Evolutionary conservation across 2,113 vertebrate genomes (phyloP).

Genomic region (Neomonachus schauinslandi): DNA sequence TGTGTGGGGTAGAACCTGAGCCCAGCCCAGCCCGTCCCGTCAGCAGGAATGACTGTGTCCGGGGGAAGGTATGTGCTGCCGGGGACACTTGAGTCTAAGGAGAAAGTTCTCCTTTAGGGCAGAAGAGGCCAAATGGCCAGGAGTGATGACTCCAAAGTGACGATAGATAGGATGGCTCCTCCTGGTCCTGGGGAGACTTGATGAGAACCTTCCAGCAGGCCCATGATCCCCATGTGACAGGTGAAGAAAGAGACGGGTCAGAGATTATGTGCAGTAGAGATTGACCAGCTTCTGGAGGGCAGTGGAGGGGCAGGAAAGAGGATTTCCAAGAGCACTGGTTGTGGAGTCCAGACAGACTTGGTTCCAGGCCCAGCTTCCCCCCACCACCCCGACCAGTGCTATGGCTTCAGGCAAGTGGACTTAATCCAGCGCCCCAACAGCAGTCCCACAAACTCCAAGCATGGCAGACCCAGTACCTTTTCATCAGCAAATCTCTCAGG

Average conservation of each 20-base stretch:
- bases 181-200: background rate
- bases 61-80: fast-evolving
- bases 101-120: background rate
- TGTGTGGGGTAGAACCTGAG: background rate
- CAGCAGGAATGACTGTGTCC: too few relatives aligned
- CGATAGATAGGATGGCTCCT: background rate
- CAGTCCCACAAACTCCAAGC: background rate
- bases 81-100: background rate
- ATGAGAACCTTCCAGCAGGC: background rate
- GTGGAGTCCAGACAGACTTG: background rate
- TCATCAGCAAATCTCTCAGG: background rate
- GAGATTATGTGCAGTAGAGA: background rate
- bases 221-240: fast-evolving
- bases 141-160: background rate
- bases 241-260: background rate
- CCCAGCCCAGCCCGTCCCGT: background rate
- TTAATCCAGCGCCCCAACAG: background rate
- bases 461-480: background rate
- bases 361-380: background rate
- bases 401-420: background rate
- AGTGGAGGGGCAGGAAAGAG: background rate
- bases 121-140: background rate
- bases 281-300: background rate
- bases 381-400: fast-evolving
- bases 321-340: background rate